A percentile compares a stretch with the other conserved stretches of the same genome.
Evolutionary conservation across 1,140 invertebrate genomes (phyloP).

Genomic region (Diachasmimorpha longicaudata): DNA sequence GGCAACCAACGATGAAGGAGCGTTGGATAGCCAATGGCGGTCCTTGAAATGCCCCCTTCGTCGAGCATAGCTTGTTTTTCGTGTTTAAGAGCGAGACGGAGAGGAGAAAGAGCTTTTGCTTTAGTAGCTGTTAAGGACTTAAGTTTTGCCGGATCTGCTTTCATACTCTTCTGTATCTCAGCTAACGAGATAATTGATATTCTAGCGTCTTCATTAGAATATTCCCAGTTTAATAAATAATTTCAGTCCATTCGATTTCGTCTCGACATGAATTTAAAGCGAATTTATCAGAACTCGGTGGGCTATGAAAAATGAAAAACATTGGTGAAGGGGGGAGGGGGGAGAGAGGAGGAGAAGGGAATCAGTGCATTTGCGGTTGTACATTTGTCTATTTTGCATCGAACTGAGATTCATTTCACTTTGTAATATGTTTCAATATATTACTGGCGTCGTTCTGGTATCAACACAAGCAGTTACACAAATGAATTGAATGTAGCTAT

Average conservation of each 20-base stretch:
- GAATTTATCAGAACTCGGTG: too few species aligned
- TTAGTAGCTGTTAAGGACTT: constrained; percentile 63
- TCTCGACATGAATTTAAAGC: not conserved
- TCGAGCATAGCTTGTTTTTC: constrained; percentile 59
- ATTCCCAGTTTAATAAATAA: not conserved
- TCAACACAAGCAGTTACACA: not conserved
- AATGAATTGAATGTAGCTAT: constrained; percentile 3
- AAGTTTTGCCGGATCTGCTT: constrained; percentile 35
- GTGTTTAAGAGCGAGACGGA: constrained; percentile 40
- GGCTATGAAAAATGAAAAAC: too few species aligned
- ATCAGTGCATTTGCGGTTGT: too few species aligned
- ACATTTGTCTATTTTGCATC: not conserved
- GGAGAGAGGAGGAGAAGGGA: too few species aligned
- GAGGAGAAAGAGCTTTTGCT: constrained; percentile 52
- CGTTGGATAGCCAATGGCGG: constrained; percentile 61
- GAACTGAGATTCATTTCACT: not conserved
- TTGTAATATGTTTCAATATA: not conserved
- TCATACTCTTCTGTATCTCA: constrained; percentile 8
- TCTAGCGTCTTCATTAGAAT: not conserved
- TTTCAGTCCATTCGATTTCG: not conserved
- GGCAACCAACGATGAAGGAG: constrained; percentile 61
- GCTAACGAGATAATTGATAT: not conserved
- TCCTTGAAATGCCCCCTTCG: constrained; percentile 56
- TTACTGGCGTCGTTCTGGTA: not conserved
- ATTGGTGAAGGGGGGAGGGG: too few species aligned